A percentile compares a stretch with the other conserved stretches of the same genome.
phyloP scores from a whole-genome alignment of 2,888 invertebrate species.

The Drosophila setosimentum region DNA sequence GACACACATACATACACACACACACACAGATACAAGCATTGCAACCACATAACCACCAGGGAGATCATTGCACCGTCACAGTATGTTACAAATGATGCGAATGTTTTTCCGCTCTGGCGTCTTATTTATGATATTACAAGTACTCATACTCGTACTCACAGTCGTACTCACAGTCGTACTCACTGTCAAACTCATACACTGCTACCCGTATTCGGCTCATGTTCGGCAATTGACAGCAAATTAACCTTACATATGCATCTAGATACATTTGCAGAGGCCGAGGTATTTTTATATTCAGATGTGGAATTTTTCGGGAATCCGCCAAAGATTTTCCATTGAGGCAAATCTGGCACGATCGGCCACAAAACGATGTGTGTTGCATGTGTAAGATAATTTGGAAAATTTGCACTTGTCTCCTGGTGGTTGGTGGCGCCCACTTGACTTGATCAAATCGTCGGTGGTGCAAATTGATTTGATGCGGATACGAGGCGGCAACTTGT shows the following conservation, averaged over 20 bases:
- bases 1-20: slow-evolving; percentile 11
- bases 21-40: slow-evolving; percentile 2
- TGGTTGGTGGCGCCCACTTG: slow-evolving; percentile 46
- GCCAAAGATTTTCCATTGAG: slow-evolving; percentile 17
- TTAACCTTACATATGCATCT: slow-evolving; percentile 54
- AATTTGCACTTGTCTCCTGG: slow-evolving; percentile 32
- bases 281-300: slow-evolving; percentile 22
- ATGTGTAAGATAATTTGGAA: slow-evolving; percentile 19
- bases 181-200: slow-evolving; percentile 7
- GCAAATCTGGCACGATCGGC: slow-evolving; percentile 20
- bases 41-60: slow-evolving; percentile 31
- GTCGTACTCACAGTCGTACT: slow-evolving; percentile 2
- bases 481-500: slow-evolving; percentile 66
- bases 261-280: slow-evolving; percentile 31
- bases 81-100: slow-evolving; percentile 61
- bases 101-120: slow-evolving; percentile 61
- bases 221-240: slow-evolving; percentile 58
- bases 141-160: slow-evolving; percentile 32
- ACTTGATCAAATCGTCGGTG: slow-evolving; percentile 52
- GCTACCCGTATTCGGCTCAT: slow-evolving; percentile 16
- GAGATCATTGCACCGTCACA: slow-evolving; percentile 67
- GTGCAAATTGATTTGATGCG: slow-evolving; percentile 74
- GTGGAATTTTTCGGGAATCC: slow-evolving; percentile 21
- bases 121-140: slow-evolving; percentile 64
- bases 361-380: slow-evolving; percentile 27